A percentile compares a stretch with the other conserved stretches of the same genome.
Evolutionary conservation across 2,888 invertebrate genomes (phyloP).

Genomic region (Campoletis raptor): DNA sequence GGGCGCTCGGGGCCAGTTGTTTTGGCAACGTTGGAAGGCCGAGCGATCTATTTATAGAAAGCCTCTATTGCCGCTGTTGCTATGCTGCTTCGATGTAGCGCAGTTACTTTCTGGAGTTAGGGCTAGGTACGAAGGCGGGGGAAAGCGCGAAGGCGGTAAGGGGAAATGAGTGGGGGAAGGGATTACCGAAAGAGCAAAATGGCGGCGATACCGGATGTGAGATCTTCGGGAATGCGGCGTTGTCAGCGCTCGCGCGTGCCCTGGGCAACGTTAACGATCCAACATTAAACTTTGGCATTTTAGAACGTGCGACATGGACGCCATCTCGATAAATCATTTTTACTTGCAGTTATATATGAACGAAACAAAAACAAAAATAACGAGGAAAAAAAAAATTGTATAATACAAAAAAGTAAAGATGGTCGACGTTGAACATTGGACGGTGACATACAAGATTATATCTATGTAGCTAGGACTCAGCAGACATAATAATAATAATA

Average conservation of each 20-base stretch:
- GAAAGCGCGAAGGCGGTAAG: slow-evolving; percentile 42
- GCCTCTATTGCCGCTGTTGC: slow-evolving; percentile 80
- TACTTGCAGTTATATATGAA: neutral
- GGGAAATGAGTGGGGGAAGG: slow-evolving; percentile 67
- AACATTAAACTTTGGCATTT: slow-evolving; percentile 64
- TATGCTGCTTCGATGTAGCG: slow-evolving; percentile 75
- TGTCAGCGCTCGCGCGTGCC: slow-evolving; percentile 50
- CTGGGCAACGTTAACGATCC: slow-evolving; percentile 63
- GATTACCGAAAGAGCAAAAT: slow-evolving; percentile 69
- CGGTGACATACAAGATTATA: neutral
- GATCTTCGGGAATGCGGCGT: slow-evolving; percentile 67
- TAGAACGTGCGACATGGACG: slow-evolving; percentile 31
- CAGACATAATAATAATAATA: slow-evolving; percentile 17
- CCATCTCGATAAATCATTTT: slow-evolving; percentile 30
- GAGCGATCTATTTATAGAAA: slow-evolving; percentile 80
- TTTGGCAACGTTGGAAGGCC: slow-evolving; percentile 80
- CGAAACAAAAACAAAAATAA: neutral
- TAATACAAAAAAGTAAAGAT: neutral
- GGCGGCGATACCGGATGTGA: slow-evolving; percentile 72
- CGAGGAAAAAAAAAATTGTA: neutral
- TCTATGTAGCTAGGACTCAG: neutral
- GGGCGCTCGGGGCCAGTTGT: slow-evolving; percentile 77
- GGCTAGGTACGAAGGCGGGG: slow-evolving; percentile 43
- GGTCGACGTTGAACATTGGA: slow-evolving; percentile 13
- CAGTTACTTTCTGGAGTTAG: slow-evolving; percentile 56